Conservation (phyloP, 2,888 invertebrate species). For the Plagodis dolabraria region DNA sequence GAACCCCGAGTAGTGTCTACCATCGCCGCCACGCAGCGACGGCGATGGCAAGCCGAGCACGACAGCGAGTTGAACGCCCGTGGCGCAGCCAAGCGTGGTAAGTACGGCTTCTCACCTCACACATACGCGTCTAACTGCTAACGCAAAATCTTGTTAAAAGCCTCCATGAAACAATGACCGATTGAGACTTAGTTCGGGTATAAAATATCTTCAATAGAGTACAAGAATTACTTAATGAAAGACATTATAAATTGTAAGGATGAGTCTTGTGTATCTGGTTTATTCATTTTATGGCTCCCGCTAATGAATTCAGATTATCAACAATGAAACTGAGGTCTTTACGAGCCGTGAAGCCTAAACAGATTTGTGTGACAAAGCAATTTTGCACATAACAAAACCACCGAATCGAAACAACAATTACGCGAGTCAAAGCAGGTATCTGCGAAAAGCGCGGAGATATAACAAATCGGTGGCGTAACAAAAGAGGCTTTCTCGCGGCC, state of each 20-base stretch:
- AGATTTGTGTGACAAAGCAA: conserved; percentile 81
- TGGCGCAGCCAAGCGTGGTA: conserved; percentile 68
- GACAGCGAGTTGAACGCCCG: conserved; percentile 77
- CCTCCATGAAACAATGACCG: conserved; percentile 21
- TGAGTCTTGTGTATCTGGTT: conserved; percentile 29
- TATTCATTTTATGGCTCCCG: conserved; percentile 38
- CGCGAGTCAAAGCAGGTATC: conserved; percentile 80
- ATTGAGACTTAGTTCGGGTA: too few species aligned
- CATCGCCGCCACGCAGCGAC: conserved; percentile 40
- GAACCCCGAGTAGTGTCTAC: conserved; percentile 63
- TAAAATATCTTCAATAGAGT: conserved; percentile 22
- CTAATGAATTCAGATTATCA: conserved; percentile 69
- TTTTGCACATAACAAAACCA: conserved; percentile 79
- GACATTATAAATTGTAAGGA: conserved; percentile 31
- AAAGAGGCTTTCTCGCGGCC: conserved; percentile 82
- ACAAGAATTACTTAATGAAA: conserved; percentile 32
- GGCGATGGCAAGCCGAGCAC: conserved; percentile 57
- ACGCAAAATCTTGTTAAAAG: conserved; percentile 22
- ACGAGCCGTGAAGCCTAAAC: conserved; percentile 65
- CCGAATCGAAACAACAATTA: conserved; percentile 82
- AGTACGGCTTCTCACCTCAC: conserved; percentile 64
- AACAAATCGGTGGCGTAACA: conserved; percentile 81
- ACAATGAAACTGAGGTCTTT: conserved; percentile 65
- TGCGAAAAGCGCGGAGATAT: conserved; percentile 77
- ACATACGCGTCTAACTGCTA: conserved; percentile 32